phyloP scores from a whole-genome alignment of 2,113 vertebrate species.

The Rhabdornis inornatus region DNA sequence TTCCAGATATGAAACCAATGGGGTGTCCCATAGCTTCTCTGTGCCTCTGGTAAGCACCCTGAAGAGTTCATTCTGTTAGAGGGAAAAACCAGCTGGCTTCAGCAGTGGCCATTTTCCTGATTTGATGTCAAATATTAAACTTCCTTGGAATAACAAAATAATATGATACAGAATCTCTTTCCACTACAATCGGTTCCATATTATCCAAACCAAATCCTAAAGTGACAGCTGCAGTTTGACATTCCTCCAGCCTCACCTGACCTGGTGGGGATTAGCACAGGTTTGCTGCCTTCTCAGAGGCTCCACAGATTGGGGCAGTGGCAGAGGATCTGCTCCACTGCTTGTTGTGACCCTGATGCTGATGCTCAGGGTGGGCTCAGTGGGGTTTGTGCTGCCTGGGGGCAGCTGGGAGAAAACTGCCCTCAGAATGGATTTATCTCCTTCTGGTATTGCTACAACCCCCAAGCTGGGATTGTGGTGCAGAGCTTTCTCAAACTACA shows the following conservation, averaged over 20 bases:
- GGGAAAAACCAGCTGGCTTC: background rate
- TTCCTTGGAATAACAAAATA: background rate
- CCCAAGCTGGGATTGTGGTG: background rate
- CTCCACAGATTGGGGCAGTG: background rate
- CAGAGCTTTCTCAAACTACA: background rate
- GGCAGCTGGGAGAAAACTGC: background rate
- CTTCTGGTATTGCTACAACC: background rate
- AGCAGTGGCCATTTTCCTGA: background rate
- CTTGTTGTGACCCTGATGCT: background rate
- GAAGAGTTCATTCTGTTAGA: background rate
- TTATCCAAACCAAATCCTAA: background rate
- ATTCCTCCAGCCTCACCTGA: background rate
- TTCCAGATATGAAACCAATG: background rate
- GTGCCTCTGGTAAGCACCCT: background rate
- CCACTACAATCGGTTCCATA: background rate
- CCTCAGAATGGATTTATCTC: background rate
- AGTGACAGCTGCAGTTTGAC: background rate
- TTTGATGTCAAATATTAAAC: background rate
- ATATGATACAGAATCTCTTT: accelerated
- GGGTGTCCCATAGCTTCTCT: background rate
- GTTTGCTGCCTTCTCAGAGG: background rate
- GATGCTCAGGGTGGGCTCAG: background rate
- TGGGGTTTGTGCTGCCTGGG: background rate
- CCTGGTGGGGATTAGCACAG: background rate
- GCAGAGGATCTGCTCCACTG: background rate